Evolutionary conservation across 92 coral and sea anemone species (phyloP).

Genomic region (Actinostola sp.): DNA sequence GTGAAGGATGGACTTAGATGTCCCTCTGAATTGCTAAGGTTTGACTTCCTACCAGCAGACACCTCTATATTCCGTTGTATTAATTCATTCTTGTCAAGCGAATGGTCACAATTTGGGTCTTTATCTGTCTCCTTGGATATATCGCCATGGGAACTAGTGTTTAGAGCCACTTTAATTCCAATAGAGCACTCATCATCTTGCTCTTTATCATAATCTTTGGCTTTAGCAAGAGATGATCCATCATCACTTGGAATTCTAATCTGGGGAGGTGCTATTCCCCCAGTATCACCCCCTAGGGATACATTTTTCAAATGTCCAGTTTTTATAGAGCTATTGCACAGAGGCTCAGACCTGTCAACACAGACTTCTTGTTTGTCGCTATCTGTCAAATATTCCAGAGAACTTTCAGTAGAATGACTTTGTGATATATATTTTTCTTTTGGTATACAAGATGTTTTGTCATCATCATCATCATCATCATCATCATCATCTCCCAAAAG

Average conservation of each 20-base stretch:
- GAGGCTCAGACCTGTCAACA: not conserved
- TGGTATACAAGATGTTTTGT: not conserved
- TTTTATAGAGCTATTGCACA: not conserved
- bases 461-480: constrained; percentile 4
- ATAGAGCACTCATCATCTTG: not conserved
- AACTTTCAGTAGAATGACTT: not conserved
- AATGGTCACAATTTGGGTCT: not conserved
- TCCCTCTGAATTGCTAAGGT: not conserved
- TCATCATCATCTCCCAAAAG: constrained; percentile 11
- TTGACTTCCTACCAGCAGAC: no score
- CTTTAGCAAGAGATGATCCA: not conserved
- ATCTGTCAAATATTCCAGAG: not conserved
- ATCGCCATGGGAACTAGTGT: constrained; percentile 10
- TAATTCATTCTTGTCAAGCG: no score
- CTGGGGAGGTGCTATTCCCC: not conserved
- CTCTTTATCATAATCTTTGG: not conserved
- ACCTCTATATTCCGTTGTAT: no score
- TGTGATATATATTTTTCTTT: not conserved
- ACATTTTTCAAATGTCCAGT: not conserved
- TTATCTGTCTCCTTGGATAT: not conserved
- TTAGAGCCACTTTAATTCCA: not conserved
- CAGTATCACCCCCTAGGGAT: not conserved
- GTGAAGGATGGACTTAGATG: not conserved
- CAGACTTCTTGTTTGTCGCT: not conserved
- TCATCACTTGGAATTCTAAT: not conserved